Evolutionary conservation across 2,113 vertebrate genomes (phyloP), one percentile per base, ranked within the genome.

Genomic region (Leiothrix lutea): DNA sequence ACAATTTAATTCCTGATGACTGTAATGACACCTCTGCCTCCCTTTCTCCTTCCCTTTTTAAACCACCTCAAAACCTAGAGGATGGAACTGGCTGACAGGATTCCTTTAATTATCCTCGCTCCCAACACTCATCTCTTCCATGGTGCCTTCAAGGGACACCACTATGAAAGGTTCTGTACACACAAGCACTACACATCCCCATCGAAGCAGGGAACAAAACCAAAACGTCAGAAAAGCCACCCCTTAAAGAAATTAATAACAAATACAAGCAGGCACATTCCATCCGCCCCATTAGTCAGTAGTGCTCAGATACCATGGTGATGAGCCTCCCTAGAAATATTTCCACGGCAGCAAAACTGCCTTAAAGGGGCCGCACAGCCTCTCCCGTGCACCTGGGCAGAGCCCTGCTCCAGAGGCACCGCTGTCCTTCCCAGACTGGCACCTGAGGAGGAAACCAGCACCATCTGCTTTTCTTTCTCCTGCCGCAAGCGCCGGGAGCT

Each of bases 261-360:
- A 94, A 95, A 93, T 24, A 78, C 56, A 93, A 65, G 62, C 66
- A 91, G 77, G 88, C 80, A 1, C 80, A 12, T 89, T 96, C 78
- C 72, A 8, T 45, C 94, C 4, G 13, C 82, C 84, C 91, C 87
- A 94, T 86, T 94, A 92, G 79, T 92, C 86, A 79, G 92, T 85
- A 50, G 80, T 54, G 83, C 78, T 96, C 93, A 91, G 96, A 96
- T 95, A 94, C 95, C 94, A 94, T 96, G 86, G 96, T 95, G 95
- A 96, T 96, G 92, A 94, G 88, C 61, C 23, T 80, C 81, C 90
- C 91, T 86, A 71, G 82, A 94, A 92, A 96, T 95, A 92, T 50
- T 92, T 75, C 74, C 78, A 54, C 80, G 65, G 91, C 87, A 69
- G 81, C 71, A 90, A 80, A 84, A 86, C 67, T 64, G 45, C 78